These are phyloP conservation scores for Pocillopora meandrina DNA, from an alignment of 92 coral and sea anemone species.

Conservation along the genomic window DNA sequence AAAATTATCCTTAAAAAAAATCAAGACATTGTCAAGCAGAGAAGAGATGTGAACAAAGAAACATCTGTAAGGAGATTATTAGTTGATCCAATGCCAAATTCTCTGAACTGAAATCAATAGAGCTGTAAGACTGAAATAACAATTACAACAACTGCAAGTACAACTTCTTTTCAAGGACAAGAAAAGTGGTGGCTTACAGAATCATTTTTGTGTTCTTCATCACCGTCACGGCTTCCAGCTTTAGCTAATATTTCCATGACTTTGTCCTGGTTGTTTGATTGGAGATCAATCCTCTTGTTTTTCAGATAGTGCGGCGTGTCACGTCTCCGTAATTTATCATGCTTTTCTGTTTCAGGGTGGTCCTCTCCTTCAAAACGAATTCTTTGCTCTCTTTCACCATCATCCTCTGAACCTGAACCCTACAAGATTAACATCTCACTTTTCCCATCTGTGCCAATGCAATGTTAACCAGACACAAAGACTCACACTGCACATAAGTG, in stretches of 20 bases:
- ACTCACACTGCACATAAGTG: too few relatives aligned
- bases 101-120: too few relatives aligned
- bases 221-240: slow-evolving; percentile 62
- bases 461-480: not conserved
- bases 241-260: slow-evolving; percentile 94
- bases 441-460: not conserved
- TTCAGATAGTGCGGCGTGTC: slow-evolving; percentile 98
- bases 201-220: slow-evolving; percentile 42
- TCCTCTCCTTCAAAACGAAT: slow-evolving; percentile 95
- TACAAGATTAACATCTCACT: not conserved
- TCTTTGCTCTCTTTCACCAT: slow-evolving; percentile 69
- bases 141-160: not conserved
- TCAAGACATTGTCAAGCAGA: too few relatives aligned
- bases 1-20: not conserved
- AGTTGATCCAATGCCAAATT: too few relatives aligned
- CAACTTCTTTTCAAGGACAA: not conserved
- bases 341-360: slow-evolving; percentile 85
- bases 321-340: slow-evolving; percentile 78
- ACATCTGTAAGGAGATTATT: too few relatives aligned
- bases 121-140: too few relatives aligned
- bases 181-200: slow-evolving; percentile 31
- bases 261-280: slow-evolving; percentile 81
- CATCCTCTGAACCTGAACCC: slow-evolving; percentile 60
- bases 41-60: too few relatives aligned
- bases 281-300: slow-evolving; percentile 82